phyloP scores from a whole-genome alignment of 2,797 vertebrate species.

The Cyclura pinguis region DNA sequence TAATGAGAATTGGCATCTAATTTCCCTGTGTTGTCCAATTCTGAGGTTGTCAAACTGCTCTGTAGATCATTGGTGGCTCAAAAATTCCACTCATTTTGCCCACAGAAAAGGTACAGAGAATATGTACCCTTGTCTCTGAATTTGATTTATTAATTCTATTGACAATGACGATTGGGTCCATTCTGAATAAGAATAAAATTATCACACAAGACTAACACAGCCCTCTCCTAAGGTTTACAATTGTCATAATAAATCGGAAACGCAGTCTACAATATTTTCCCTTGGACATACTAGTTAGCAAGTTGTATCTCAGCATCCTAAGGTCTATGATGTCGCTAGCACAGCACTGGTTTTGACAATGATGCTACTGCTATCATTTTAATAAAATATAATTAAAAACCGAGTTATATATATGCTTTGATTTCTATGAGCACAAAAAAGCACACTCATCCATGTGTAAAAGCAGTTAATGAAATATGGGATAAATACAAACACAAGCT shows the following conservation, averaged over 20 bases:
- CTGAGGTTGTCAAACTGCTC: background rate
- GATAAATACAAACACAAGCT: too few relatives aligned
- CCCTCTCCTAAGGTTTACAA: too few relatives aligned
- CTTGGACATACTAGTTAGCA: background rate
- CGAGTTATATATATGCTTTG: background rate
- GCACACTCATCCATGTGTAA: background rate
- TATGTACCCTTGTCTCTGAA: background rate
- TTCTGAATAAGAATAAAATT: background rate
- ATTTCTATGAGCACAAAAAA: background rate
- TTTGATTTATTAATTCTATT: background rate
- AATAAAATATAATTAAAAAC: slow-evolving; percentile 3
- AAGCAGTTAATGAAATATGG: too few relatives aligned
- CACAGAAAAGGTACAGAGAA: background rate
- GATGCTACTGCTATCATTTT: background rate
- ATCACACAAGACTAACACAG: background rate
- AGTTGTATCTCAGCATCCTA: background rate
- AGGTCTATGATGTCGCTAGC: background rate
- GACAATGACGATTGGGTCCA: background rate
- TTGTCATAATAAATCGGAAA: background rate
- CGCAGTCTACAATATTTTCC: background rate
- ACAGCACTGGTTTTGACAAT: background rate
- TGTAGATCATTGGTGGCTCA: background rate
- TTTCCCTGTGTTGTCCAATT: background rate
- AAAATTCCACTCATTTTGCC: background rate
- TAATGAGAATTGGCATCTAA: background rate